Percentiles rank a stretch among this genome's conserved stretches.
phyloP scores from a whole-genome alignment of 92 coral and sea anemone genomes.

The Parazoanthus darwini region DNA sequence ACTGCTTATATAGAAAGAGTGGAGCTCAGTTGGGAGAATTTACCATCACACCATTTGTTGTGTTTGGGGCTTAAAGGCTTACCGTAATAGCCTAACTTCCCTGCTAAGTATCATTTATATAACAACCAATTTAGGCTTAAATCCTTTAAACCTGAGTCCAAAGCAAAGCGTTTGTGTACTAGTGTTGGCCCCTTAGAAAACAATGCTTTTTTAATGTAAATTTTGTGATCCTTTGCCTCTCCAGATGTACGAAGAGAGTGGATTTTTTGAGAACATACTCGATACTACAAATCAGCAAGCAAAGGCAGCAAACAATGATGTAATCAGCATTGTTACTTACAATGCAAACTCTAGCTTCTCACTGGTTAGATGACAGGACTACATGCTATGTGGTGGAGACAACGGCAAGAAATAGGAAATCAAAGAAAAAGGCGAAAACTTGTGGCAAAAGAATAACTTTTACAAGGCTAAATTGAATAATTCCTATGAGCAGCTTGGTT shows the following conservation, averaged over 20 bases:
- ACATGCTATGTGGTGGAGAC: neutral
- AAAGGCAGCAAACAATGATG: constrained; percentile 60
- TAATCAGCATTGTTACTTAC: constrained; percentile 72
- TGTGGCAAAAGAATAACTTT: neutral
- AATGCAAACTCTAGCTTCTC: constrained; percentile 86
- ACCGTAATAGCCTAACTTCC: too few species aligned
- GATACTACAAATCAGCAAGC: constrained; percentile 54
- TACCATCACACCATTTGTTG: too few species aligned
- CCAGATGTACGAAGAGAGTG: constrained; percentile 71
- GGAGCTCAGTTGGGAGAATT: too few species aligned
- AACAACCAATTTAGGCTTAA: too few species aligned
- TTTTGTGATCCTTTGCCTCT: neutral
- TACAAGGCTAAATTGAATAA: neutral
- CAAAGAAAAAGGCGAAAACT: neutral
- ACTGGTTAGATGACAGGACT: constrained; percentile 69
- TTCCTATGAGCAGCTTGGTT: neutral
- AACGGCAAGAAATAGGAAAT: too few species aligned
- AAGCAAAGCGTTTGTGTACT: too few species aligned
- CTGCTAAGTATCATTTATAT: too few species aligned
- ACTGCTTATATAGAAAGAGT: too few species aligned
- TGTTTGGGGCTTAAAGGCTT: too few species aligned
- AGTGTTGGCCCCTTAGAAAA: too few species aligned
- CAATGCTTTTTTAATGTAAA: neutral
- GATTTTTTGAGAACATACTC: constrained; percentile 74
- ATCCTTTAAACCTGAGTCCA: too few species aligned